Base-by-base conservation (phyloP, 2,797 vertebrate genomes). In the Acipenser ruthenus region DNA sequence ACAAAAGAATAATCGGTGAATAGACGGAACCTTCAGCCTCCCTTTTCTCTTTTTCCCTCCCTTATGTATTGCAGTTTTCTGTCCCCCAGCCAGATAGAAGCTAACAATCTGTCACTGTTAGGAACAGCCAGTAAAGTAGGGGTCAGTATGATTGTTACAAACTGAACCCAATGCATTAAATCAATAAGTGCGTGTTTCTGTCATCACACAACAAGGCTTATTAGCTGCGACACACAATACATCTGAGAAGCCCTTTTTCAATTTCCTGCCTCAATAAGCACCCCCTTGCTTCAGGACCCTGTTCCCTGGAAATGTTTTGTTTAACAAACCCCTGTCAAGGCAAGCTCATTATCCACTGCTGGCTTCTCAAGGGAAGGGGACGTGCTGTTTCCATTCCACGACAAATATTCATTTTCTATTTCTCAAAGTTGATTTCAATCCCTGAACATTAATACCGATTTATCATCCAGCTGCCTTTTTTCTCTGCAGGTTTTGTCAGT, bases 181-280 rank as follows among this genome's bases (percentile, higher is more conserved):
- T 84, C 76, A 86, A 83, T 77, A 80, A 75, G 66, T 72, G 74
- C 71, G 77, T 77, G 74, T 80, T 81, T 75, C 66, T 80, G 80
- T 86, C 83, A 77, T 75, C 68, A 73, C 80, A 86, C 48, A 89
- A 88, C 85, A 83, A 87, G 85, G 73, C 84, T 82, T 86, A 85
- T 87, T 87, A 87, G 82, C 73, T 71, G 70, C 75, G 76, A 84
- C 74, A 75, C 77, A 68, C 80, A 70, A 78, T 83, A 83, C 86
- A 87, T 82, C 79, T 72, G 58, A 59, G 63, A 69, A 73, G 72
- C 64, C 77, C 67, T 76, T 85, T 87, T 88, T 84, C 83, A 88
- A 89, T 91, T 90, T 90, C 73, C 79, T 81, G 83, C 86, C 77
- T 80, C 72, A 60, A 60, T 81, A 85, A 78, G 73, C 82, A 82